Base-by-base conservation (phyloP, 2,888 invertebrate genomes). In the Lapara coniferarum region DNA sequence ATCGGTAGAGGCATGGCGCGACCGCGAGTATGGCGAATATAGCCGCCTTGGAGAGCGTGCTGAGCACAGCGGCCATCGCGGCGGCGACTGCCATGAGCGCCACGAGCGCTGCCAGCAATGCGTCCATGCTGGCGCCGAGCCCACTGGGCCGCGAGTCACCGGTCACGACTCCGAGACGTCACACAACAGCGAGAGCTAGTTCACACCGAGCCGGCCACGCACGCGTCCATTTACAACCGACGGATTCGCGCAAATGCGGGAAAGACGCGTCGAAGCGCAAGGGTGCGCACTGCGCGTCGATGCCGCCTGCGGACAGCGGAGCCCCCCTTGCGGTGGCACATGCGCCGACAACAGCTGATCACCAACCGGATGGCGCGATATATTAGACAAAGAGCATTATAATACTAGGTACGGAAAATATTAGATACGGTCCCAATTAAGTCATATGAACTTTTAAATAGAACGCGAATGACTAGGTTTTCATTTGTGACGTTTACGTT, bases 41-140 rank as follows among this genome's bases (percentile, higher is more conserved):
- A 75, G 97, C 96, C 85, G 96, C 96, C 89, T 97, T 95, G 59
- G 96, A 91, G 72, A 96, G 91, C 74, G 96, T 94, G 83, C 94
- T 94, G 78, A 96, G 94, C 80, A 95, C 89, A 82, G 92, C 94
- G 85, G 94, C 94, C 93, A 94, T 94, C 83, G 92, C 91, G 81
- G 92, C 93, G 76, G 93, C 93, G 84, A 92, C 85, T 86, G 91
- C 94, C 94, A 94, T 93, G 73, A 94, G 87, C 77, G 91, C 92
- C 76, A 92, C 94, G 84, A 94, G 88, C 81, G 92, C 90, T 79
- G 92, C 93, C 83, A 94, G 87, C 77, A 94, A 85, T 83, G 94
- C 94, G 88, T 94, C 94, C 94, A 94, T 94, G 85, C 85, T 92
- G 92, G 92, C 92, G 84, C 73, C 66, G 73, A 81, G 91, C 92